Base-by-base conservation (phyloP, 2,113 vertebrate genomes). In the Cheirogaleus medius region DNA sequence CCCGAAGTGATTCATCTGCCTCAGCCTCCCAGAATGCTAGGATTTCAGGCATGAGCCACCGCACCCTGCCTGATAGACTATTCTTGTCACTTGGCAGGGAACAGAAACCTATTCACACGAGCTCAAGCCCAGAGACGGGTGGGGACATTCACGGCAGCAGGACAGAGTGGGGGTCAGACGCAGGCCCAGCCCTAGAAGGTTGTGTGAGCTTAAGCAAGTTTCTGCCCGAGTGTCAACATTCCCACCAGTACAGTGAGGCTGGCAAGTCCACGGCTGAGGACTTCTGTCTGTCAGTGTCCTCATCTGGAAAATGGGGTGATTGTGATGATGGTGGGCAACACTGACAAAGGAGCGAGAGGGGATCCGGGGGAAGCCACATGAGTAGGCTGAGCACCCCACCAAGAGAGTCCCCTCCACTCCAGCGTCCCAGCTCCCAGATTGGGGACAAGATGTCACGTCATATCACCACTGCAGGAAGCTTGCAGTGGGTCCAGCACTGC, bases 81-180 rank as follows among this genome's bases (percentile, higher is more conserved):
- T 39, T 49, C 47, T 56, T 34, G 71, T 27, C 25, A 8, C 63
- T 1, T 5, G 13, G 47, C 27, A 1, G n/a, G n/a, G 74, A 56
- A 17, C 54, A 64, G 89, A 92, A 77, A 27, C 17, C 54, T 8
- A 5, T 64, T 63, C 42, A 10, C 1, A n/a, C 17, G 14, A 27
- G 64, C 47, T 29, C 0, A 0, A 8, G 49, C 1, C 1, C 6
- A 37, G 89, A 74, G 29, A 25, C 0, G 6, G 44, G n/a, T 0
- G 1, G 73, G 76, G n/a, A 13, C 0, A 0, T 5, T 21, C 11
- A 3, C 1, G 39, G 78, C 37, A 20, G 52, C 52, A 0, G 17
- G 25, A 7, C 8, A 3, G 11, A 6, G 42, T 21, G 10, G 23
- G 52, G 5, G 68, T 71, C 25, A 4, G 56, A 6, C 2, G 1